Base-by-base conservation (phyloP, 1,140 invertebrate species). In the Drosophila varians region DNA sequence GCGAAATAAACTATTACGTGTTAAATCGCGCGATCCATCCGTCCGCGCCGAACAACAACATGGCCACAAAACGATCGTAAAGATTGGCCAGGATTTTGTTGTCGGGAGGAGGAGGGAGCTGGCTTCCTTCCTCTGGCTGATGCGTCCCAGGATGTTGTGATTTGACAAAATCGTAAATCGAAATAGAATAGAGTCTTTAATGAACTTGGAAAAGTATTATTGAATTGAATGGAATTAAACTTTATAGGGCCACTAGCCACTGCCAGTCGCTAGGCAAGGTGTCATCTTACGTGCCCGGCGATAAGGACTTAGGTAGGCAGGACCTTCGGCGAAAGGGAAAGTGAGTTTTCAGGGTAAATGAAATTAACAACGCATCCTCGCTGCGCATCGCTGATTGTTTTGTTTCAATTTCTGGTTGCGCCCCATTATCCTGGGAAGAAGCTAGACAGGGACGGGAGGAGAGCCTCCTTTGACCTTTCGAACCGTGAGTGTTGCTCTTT, bases 331-430 rank as follows among this genome's bases (percentile, higher is more conserved):
- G 56, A 86, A 86, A 86, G 77, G 73, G 77, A 86, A 86, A 86
- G 82, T 86, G 82, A 74, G 43, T 74, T 86, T 74, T 64, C 73
- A 62, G 73, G 74, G 73, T 86, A 86, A 66, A 86, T 74, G 77
- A 82, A 87, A 86, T 88, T 86, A 86, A 82, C 34, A 77, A 82
- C 77, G 77, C 77, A 82, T 88, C 82, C 82, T 88, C 68, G 77
- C 72, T 79, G 73, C 83, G 82, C 82, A 56, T 68, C 82, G 74
- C 54, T 74, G 77, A 86, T 88, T 87, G 82, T 86, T 86, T 86
- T 86, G 77, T 87, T 88, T 82, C 82, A 87, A 84, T 80, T 79
- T 74, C 56, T 79, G 76, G 75, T 70, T 74, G 76, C 76, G 64
- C 57, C 76, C 78, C 55, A 73, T 49, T 54, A 58, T 49, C 42